These are phyloP conservation scores for Matsumyia berberina DNA, from an alignment of 2,888 invertebrate genomes.

Conservation along the genomic window DNA sequence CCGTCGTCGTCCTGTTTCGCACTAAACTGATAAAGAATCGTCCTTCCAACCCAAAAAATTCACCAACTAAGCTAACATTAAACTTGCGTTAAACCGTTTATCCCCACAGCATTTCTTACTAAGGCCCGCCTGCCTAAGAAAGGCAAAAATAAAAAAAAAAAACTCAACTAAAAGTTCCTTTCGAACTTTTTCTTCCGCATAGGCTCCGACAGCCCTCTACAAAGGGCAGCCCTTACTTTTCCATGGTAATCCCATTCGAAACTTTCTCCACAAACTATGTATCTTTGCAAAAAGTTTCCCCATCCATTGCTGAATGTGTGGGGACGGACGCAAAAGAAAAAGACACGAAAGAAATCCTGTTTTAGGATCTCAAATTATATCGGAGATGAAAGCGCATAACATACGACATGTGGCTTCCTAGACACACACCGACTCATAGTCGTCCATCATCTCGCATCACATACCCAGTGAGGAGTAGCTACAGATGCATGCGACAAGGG, in stretches of 20 bases:
- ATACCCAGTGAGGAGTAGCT: background rate
- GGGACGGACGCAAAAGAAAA: background rate
- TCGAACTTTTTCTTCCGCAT: slow-evolving; percentile 9
- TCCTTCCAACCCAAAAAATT: background rate
- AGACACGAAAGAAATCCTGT: background rate
- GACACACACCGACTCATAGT: background rate
- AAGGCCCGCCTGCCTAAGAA: background rate
- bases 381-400: slow-evolving; percentile 48
- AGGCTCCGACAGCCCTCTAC: slow-evolving; percentile 10
- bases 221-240: slow-evolving; percentile 1
- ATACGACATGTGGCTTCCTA: slow-evolving; percentile 45
- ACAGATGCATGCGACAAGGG: slow-evolving; percentile 11
- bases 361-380: slow-evolving; percentile 22
- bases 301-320: background rate
- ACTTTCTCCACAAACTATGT: slow-evolving; percentile 30
- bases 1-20: background rate
- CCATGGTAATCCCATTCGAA: slow-evolving; percentile 35
- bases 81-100: slow-evolving; percentile 35
- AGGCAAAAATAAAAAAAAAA: background rate
- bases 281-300: slow-evolving; percentile 32
- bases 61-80: slow-evolving; percentile 21
- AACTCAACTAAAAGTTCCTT: background rate
- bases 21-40: slow-evolving; percentile 12
- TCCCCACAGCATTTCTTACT: slow-evolving; percentile 1
- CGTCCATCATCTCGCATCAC: slow-evolving; percentile 23